A percentile compares a stretch with the other conserved stretches of the same genome.
Evolutionary conservation across 1,140 invertebrate species (phyloP).

Genomic region (Trinorchestia longiramus): DNA sequence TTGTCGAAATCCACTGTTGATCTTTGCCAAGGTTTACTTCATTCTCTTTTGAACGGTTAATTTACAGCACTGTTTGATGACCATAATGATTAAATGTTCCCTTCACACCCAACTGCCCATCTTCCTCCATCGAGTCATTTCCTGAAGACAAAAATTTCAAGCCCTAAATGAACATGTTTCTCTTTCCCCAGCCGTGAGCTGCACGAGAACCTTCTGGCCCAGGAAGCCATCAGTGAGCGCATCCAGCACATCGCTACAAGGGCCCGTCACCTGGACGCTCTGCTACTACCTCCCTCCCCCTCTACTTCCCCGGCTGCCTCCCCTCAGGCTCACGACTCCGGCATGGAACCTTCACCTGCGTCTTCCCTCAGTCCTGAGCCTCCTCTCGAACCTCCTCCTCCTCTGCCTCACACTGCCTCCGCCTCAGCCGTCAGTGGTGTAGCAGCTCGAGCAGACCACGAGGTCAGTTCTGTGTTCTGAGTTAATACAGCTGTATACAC

Average conservation of each 20-base stretch:
- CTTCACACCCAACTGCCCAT: too few species aligned
- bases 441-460: conserved; percentile 52
- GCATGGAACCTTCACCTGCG: conserved; percentile 37
- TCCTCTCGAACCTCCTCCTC: conserved; percentile 38
- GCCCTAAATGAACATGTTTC: too few species aligned
- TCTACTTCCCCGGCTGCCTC: conserved; percentile 40
- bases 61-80: too few species aligned
- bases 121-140: too few species aligned
- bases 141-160: too few species aligned
- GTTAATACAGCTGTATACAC: background rate
- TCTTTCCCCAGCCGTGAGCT: conserved; percentile 58
- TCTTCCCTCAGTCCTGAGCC: conserved; percentile 44
- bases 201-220: conserved; percentile 64
- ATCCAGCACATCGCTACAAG: conserved; percentile 61
- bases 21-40: too few species aligned
- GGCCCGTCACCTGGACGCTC: conserved; percentile 64
- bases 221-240: conserved; percentile 64
- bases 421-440: background rate
- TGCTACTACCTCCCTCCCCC: conserved; percentile 60
- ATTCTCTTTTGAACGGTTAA: too few species aligned
- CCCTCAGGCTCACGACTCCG: conserved; percentile 10
- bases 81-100: too few species aligned
- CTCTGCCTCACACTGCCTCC: conserved; percentile 17
- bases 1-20: too few species aligned
- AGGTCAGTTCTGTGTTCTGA: conserved; percentile 66